Conservation (phyloP, 2,113 vertebrate genomes). For the Hemichromis elongatus region DNA sequence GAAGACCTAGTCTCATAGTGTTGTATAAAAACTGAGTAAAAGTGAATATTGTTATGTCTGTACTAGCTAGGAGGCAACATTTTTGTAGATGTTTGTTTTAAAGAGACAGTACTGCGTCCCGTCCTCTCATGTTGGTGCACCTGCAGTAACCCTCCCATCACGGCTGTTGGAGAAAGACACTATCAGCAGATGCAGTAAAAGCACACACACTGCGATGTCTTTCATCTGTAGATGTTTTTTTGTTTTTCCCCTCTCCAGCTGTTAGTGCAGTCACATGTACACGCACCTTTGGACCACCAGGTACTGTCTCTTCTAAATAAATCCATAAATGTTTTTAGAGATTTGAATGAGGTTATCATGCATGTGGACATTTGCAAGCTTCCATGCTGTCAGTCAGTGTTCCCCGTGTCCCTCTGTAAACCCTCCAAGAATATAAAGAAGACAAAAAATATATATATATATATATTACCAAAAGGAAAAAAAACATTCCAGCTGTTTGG, state of each 20-base stretch:
- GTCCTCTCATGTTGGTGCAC: background rate
- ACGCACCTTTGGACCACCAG: slow-evolving; percentile 10
- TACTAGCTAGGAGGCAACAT: slow-evolving; percentile 86
- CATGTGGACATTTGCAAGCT: slow-evolving; percentile 96
- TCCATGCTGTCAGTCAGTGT: slow-evolving; percentile 91
- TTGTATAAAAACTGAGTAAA: slow-evolving; percentile 81
- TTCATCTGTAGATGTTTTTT: background rate
- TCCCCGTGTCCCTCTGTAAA: slow-evolving; percentile 75
- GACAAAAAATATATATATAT: slow-evolving; percentile 13
- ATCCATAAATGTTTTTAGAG: slow-evolving; percentile 86
- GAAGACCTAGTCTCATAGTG: slow-evolving; percentile 87
- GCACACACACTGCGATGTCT: slow-evolving; percentile 43
- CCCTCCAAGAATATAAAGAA: slow-evolving; percentile 4
- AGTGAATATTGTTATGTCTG: slow-evolving; percentile 93
- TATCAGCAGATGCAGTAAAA: slow-evolving; percentile 29
- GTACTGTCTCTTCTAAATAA: slow-evolving; percentile 97
- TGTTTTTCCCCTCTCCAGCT: background rate
- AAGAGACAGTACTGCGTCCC: slow-evolving; percentile 74
- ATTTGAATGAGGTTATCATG: slow-evolving; percentile 91
- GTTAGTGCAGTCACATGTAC: background rate
- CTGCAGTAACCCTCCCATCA: background rate
- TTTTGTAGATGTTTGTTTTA: slow-evolving; percentile 72
- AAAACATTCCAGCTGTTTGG: slow-evolving; percentile 89
- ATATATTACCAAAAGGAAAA: background rate
- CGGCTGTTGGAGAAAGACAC: slow-evolving; percentile 12